A percentile compares a stretch with the other conserved stretches of the same genome.
Evolutionary conservation across 2,888 invertebrate genomes (phyloP).

Genomic region (Caprella mutica): DNA sequence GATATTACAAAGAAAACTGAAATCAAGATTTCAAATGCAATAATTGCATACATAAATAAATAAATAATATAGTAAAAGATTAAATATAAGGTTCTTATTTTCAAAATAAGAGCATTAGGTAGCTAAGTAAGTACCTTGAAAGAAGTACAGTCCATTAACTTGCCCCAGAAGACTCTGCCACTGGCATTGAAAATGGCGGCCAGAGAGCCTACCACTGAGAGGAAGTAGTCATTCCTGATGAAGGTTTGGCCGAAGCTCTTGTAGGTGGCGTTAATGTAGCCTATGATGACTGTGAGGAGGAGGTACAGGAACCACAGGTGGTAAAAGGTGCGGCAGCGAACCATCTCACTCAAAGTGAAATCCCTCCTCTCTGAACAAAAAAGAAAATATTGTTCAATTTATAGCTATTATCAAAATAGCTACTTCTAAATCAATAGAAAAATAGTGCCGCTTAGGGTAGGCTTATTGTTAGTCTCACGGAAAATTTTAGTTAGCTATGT

Average conservation of each 20-base stretch:
- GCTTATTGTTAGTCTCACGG: too few relatives aligned
- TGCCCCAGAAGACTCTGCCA: slow-evolving; percentile 44
- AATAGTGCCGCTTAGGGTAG: too few relatives aligned
- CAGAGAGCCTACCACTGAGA: slow-evolving; percentile 43
- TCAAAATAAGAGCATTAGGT: too few relatives aligned
- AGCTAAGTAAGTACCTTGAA: too few relatives aligned
- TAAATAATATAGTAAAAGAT: not conserved
- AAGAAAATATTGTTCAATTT: too few relatives aligned
- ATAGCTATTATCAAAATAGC: too few relatives aligned
- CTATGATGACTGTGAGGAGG: slow-evolving; percentile 37
- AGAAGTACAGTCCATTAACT: slow-evolving; percentile 30
- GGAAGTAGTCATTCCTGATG: slow-evolving; percentile 44
- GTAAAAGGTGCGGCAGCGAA: slow-evolving; percentile 38
- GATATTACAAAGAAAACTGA: not conserved
- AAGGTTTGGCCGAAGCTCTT: slow-evolving; percentile 43
- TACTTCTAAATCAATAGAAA: too few relatives aligned
- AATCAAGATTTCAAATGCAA: not conserved
- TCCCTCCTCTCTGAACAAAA: too few relatives aligned
- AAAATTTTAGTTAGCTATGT: too few relatives aligned
- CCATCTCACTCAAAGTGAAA: slow-evolving; percentile 35
- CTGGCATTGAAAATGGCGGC: slow-evolving; percentile 44
- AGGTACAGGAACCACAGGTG: slow-evolving; percentile 40
- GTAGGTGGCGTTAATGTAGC: slow-evolving; percentile 41
- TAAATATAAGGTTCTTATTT: too few relatives aligned
- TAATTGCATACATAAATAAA: not conserved